Conservation (phyloP, 2,113 vertebrate species). For the Sterrhoptilus dennistouni region DNA sequence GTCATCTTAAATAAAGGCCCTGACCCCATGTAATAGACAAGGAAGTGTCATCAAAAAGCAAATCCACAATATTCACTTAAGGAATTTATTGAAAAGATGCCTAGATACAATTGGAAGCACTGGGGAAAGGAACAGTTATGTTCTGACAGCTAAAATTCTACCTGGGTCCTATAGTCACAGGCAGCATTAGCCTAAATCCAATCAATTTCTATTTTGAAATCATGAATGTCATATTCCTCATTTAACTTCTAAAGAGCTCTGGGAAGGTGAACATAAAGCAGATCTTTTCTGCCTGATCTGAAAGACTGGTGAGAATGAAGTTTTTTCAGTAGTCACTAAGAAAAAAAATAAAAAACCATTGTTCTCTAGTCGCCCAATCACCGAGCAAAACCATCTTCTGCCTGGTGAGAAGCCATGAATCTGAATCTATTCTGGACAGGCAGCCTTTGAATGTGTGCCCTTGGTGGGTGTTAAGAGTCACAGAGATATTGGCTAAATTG, state of each 20-base stretch:
- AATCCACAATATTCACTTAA: neutral
- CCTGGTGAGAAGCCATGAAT: fast-evolving
- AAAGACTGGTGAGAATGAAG: neutral
- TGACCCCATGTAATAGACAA: neutral
- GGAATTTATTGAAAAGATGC: neutral
- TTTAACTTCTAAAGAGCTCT: neutral
- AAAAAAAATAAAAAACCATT: neutral
- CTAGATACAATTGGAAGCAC: neutral
- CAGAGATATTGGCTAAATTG: neutral
- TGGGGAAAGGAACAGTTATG: neutral
- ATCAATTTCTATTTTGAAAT: neutral
- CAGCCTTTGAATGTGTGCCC: neutral
- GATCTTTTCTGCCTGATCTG: neutral
- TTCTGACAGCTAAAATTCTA: neutral
- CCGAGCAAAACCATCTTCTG: neutral
- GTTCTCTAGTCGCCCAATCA: neutral
- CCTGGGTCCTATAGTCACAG: neutral
- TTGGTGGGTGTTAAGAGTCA: neutral
- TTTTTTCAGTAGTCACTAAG: neutral
- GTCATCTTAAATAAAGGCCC: neutral
- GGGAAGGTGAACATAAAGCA: neutral
- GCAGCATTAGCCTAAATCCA: neutral
- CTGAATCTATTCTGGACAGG: neutral
- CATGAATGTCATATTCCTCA: neutral
- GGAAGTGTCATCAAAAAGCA: neutral